Base-by-base conservation (phyloP, 2,113 vertebrate species). In the Passer domesticus region DNA sequence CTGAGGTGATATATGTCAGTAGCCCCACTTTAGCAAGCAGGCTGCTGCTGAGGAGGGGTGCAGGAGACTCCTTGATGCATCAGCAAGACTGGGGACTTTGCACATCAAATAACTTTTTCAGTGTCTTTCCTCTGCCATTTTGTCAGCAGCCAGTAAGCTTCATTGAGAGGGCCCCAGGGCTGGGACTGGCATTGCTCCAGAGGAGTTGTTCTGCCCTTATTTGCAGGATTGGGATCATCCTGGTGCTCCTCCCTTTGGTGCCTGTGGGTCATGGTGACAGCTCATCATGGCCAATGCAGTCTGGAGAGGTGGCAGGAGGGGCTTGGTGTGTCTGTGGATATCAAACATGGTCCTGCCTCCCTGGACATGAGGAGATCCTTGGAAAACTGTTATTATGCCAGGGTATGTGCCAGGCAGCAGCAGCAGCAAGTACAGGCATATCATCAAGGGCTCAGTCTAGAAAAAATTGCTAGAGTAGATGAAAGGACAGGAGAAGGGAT, bases 281-380 rank as follows among this genome's bases (percentile, higher is more conserved):
- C 18, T 94, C 1, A 1, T n/a, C 39, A 59, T 5, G 13, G 41
- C 10, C 19, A 18, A 0, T 25, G 30, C 4, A 5, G 25, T 47
- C n/a, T 58, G 13, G 5, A 14, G 28, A 24, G 15, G 10, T 53
- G 39, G 39, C 25, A 83, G 43, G 13, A 91, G 13, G 10, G 19
- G 7, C 9, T n/a, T 52, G 53, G 15, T 5, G 9, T 82, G 30
- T 33, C 39, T 7, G 2, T 3, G 2, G 28, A 20, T 76, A 6
- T 31, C 0, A 0, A 41, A 43, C 3, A 10, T 20, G 17, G 22
- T 79, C 19, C 44, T 75, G 24, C 9, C n/a, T 56, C 9, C 49
- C 28, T 47, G 22, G 35, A 19, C 24, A 44, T 0, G 0, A n/a
- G 6, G 24, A 39, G 13, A 44, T 44, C 37, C 75, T 76, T 79